Conservation (phyloP, 2,113 vertebrate species). For the Notarius quadriscutis region DNA sequence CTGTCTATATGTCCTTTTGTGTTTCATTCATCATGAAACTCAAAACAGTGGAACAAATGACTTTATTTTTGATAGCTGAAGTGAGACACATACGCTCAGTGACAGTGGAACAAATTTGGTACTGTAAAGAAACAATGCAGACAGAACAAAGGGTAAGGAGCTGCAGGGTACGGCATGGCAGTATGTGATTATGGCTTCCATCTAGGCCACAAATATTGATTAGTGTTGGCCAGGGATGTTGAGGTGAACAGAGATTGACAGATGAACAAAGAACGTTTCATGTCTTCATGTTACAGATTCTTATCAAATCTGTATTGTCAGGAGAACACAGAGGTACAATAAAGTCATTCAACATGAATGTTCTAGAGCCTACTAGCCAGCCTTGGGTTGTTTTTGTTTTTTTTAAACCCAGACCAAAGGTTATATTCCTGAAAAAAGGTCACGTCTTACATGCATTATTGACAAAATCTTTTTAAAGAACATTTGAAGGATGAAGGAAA, state of each 20-base stretch:
- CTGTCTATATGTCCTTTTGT: not conserved
- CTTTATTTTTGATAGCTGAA: slow-evolving; percentile 35
- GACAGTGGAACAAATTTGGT: slow-evolving; percentile 61
- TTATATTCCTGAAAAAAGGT: not conserved
- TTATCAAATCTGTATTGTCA: slow-evolving; percentile 63
- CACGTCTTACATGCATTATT: not conserved
- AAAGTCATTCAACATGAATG: not conserved
- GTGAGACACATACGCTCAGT: slow-evolving; percentile 58
- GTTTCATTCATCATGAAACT: not conserved
- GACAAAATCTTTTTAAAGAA: not conserved
- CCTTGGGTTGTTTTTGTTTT: slow-evolving; percentile 1
- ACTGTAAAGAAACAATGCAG: slow-evolving; percentile 65
- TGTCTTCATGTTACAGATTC: slow-evolving; percentile 48
- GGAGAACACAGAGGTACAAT: slow-evolving; percentile 32
- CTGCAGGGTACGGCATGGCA: slow-evolving; percentile 26
- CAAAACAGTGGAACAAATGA: not conserved
- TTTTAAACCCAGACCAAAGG: not conserved
- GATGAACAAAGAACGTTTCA: slow-evolving; percentile 60
- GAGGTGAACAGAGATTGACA: slow-evolving; percentile 73
- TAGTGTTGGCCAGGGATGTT: slow-evolving; percentile 65
- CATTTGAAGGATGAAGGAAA: not conserved
- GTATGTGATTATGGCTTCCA: slow-evolving; percentile 67
- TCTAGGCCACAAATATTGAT: slow-evolving; percentile 80
- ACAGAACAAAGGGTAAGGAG: slow-evolving; percentile 38
- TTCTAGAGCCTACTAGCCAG: not conserved